Conservation (phyloP, 2,797 vertebrate species). For the Danio tinwini region DNA sequence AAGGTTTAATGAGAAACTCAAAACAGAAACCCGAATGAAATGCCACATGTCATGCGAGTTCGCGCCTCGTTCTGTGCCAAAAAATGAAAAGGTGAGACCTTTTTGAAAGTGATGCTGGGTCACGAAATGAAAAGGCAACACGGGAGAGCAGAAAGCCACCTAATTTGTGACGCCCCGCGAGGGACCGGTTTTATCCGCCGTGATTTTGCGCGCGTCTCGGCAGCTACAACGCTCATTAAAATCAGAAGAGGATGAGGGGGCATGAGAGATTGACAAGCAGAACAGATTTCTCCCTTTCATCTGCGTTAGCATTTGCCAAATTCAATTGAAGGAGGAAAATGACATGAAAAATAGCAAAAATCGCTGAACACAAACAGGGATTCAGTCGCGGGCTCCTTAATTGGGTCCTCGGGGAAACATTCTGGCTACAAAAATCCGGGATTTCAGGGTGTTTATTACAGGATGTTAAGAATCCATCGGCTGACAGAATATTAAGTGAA, state of each 20-base stretch:
- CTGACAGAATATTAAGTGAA: constrained; percentile 17
- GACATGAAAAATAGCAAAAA: constrained; percentile 31
- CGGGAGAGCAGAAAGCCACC: constrained; percentile 13
- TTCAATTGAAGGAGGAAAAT: constrained; percentile 32
- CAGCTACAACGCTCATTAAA: constrained; percentile 40
- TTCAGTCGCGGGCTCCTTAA: constrained; percentile 41
- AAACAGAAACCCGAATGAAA: not conserved
- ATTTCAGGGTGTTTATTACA: constrained; percentile 35
- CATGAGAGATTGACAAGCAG: constrained; percentile 49
- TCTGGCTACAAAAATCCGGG: not conserved
- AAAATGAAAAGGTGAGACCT: constrained; percentile 34
- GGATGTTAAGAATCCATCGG: constrained; percentile 5
- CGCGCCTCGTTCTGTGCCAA: no score
- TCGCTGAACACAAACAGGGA: constrained; percentile 49
- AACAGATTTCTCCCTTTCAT: constrained; percentile 49
- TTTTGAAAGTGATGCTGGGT: constrained; percentile 23
- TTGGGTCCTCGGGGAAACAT: constrained; percentile 48
- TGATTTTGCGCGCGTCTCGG: not conserved
- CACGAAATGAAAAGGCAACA: constrained; percentile 26
- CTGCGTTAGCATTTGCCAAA: constrained; percentile 33
- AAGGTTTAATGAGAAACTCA: not conserved
- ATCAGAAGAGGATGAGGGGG: constrained; percentile 39
- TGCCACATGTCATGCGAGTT: not conserved
- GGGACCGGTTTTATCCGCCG: constrained; percentile 6
- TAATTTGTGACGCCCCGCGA: constrained; percentile 25